Percentiles rank a stretch among this genome's conserved stretches.
phyloP scores from a whole-genome alignment of 1,140 invertebrate species.

The Bombus balteatus region DNA sequence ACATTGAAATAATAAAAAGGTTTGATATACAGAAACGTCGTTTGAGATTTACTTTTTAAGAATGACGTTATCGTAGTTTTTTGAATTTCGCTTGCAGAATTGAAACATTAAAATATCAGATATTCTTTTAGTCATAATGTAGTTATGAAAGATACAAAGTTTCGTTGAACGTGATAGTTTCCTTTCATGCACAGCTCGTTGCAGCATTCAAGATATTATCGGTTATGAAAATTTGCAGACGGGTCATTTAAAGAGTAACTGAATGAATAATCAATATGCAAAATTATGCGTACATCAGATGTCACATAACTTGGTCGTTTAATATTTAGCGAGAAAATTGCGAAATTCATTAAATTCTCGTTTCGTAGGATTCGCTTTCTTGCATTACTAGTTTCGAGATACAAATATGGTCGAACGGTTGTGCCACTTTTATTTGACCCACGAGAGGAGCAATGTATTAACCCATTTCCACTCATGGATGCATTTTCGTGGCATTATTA shows the following conservation, averaged over 20 bases:
- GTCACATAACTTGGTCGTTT: neutral
- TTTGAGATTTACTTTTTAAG: too few species aligned
- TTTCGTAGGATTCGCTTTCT: neutral
- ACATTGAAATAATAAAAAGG: too few species aligned
- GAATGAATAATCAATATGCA: neutral
- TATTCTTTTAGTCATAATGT: too few species aligned
- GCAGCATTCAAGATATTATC: neutral
- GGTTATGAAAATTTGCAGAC: neutral
- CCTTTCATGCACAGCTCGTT: neutral
- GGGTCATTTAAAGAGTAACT: neutral
- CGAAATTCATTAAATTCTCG: neutral
- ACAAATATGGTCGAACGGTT: conserved; percentile 20
- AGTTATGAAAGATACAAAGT: too few species aligned
- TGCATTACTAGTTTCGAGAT: conserved; percentile 22
- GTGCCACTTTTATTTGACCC: conserved; percentile 3
- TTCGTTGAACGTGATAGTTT: too few species aligned
- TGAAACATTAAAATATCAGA: too few species aligned
- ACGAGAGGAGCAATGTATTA: neutral
- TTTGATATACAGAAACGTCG: too few species aligned
- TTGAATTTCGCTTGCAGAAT: too few species aligned
- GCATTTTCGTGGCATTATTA: neutral
- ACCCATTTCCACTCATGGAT: conserved; percentile 13
- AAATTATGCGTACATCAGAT: neutral
- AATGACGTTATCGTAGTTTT: too few species aligned
- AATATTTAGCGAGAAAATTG: neutral